Conservation (phyloP, 2,888 invertebrate genomes). For the Ophion ellenae region DNA sequence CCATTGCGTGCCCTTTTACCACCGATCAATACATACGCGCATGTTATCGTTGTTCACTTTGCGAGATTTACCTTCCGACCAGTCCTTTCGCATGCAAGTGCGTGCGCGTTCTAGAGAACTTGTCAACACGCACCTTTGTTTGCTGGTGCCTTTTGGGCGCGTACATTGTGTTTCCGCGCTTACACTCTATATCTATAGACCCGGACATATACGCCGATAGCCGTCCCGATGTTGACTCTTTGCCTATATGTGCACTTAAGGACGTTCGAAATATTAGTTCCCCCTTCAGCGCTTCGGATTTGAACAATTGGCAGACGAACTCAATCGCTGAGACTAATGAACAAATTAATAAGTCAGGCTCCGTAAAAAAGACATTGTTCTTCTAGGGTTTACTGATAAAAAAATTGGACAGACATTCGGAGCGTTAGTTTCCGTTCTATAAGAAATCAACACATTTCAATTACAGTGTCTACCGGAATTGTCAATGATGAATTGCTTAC, state of each 20-base stretch:
- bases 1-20: not conserved
- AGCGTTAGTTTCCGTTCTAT: too few species aligned
- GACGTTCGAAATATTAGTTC: slow-evolving; percentile 14
- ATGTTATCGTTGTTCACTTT: slow-evolving; percentile 59
- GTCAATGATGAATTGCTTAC: too few species aligned
- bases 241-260: slow-evolving; percentile 14
- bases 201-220: slow-evolving; percentile 18
- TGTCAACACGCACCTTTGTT: slow-evolving; percentile 44
- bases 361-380: too few species aligned
- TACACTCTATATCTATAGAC: slow-evolving; percentile 22
- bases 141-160: slow-evolving; percentile 23
- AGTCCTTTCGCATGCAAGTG: slow-evolving; percentile 52
- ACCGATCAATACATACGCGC: slow-evolving; percentile 29
- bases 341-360: not conserved
- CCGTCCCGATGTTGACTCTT: not conserved
- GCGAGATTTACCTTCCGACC: slow-evolving; percentile 32
- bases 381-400: too few species aligned
- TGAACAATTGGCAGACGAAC: not conserved
- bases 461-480: too few species aligned
- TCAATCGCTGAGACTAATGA: not conserved
- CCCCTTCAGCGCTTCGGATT: not conserved
- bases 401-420: too few species aligned
- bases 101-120: slow-evolving; percentile 38
- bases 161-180: slow-evolving; percentile 7
- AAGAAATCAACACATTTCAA: too few species aligned